Evolutionary conservation across 2,797 vertebrate species (phyloP), one percentile per base, ranked within the genome.

Genomic region (Alcedo atthis): DNA sequence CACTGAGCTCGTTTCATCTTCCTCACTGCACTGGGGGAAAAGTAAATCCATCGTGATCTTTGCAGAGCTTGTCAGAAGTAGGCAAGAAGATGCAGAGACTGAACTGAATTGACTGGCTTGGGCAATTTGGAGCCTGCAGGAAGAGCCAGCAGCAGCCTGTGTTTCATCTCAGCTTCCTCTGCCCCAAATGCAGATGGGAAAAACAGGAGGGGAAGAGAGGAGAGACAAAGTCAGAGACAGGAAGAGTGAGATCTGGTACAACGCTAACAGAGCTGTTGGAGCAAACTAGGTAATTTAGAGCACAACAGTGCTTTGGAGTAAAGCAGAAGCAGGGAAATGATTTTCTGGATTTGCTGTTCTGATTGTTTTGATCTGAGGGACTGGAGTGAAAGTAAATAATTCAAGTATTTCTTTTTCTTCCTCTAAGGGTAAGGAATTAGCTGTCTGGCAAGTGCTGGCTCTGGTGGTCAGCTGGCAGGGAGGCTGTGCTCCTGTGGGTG

Each of bases 111-210:
- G 43, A 91, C 80, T 79, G 69, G 70, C 84, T 94, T 89, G 70
- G 67, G 83, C 5, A 18, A 93, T 71, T 21, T 2, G 6, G 87
- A 93, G 89, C 89, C 81, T 0, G 26, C 85, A 90, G 94, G 82
- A 85, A 93, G 90, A 96, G 78, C 57, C 71, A 79, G 89, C 76
- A 79, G 92, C 79, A 88, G 91, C 57, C 91, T 84, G 84, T 30
- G 49, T 74, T 94, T 92, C 78, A 86, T 92, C 92, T 92, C 90
- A 1, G 1, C 83, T 91, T 95, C 90, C 86, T 95, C 90, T 82
- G 78, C 86, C 89, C 71, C 78, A 70, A 90, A 67, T 81, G 45
- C 77, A 94, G 86, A 94, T 91, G 85, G 81, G 61, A 92, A 93
- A 92, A 95, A 86, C 81, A 85, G 61, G 85, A 87, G 77, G 51